Conservation (phyloP, 2,797 vertebrate species). For the Gambusia yucatana region DNA sequence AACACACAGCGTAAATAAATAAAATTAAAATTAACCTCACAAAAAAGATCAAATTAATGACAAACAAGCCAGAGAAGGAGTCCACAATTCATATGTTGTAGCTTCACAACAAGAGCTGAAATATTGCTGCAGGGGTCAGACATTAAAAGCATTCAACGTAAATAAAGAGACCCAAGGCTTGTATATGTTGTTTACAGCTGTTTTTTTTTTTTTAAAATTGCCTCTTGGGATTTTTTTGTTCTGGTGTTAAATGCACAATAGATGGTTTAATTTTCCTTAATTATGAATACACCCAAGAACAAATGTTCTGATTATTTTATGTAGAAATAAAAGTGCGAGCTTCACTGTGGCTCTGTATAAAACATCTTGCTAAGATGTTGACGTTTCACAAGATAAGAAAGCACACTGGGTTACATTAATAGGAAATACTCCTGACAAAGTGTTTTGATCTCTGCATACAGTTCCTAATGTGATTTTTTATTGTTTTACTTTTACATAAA, state of each 20-base stretch:
- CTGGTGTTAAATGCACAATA: neutral
- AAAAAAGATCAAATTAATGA: neutral
- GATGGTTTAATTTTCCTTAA: neutral
- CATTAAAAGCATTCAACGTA: neutral
- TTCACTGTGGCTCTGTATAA: neutral
- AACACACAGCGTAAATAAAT: neutral
- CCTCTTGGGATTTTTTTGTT: neutral
- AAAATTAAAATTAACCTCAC: neutral
- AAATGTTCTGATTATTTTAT: neutral
- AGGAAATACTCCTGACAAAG: constrained; percentile 4
- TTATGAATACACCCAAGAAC: neutral
- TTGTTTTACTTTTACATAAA: constrained; percentile 24
- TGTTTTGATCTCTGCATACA: neutral
- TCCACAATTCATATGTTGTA: neutral
- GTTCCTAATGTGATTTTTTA: neutral
- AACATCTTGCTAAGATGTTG: neutral
- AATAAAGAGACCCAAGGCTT: neutral
- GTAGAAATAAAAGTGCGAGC: neutral
- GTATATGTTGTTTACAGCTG: neutral
- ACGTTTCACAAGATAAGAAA: neutral
- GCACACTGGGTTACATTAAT: neutral
- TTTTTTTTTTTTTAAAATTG: neutral
- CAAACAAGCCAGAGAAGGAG: neutral
- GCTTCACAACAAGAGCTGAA: neutral
- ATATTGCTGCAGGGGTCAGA: neutral